Base-by-base conservation (phyloP, 2,888 invertebrate genomes). In the Melieria picta region DNA sequence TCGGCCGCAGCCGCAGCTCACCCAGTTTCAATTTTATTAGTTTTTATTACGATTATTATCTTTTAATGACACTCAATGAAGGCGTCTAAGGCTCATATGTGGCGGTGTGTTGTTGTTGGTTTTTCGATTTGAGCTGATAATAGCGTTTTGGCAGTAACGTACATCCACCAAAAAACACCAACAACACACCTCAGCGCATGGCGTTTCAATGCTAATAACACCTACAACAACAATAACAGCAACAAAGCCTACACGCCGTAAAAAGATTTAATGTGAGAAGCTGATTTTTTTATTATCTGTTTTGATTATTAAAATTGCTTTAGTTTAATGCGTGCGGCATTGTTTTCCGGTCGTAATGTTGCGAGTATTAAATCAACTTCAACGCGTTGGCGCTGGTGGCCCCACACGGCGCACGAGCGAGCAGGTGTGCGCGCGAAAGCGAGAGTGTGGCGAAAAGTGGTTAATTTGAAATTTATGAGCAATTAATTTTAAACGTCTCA, bases 21-120 rank as follows among this genome's bases (percentile, higher is more conserved):
- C 77, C 76, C 80, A 79, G 78, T 79, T 84, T 82, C 76, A 77
- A 80, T 79, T 80, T 83, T 82, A 82, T 81, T 82, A 79, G 79
- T 83, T 83, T 30, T 30, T 81, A 84, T 83, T 80, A 80, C 82
- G 83, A 80, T 81, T 83, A 82, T 83, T 82, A 81, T 80, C 80
- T 79, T 80, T 84, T 85, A 84, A 83, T 82, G 80, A 77, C 76
- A 74, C 74, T 75, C 57, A 13, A 65, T 42, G 13, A 43, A 48
- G 48, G 50, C 47, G 46, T 64, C n/a, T 64, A 60, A 45, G 55
- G n/a, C 30, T 57, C 43, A 5, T 62, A 48, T 62, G 65, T 65
- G 42, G 13, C 55, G 42, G 65, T 57, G 47, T 57, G 47, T 30
- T 56, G 50, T 65, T 48, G 16, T 57, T 56, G 43, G 16, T 62